phyloP scores from a whole-genome alignment of 2,888 invertebrate species.

The Lepidonotus clava region DNA sequence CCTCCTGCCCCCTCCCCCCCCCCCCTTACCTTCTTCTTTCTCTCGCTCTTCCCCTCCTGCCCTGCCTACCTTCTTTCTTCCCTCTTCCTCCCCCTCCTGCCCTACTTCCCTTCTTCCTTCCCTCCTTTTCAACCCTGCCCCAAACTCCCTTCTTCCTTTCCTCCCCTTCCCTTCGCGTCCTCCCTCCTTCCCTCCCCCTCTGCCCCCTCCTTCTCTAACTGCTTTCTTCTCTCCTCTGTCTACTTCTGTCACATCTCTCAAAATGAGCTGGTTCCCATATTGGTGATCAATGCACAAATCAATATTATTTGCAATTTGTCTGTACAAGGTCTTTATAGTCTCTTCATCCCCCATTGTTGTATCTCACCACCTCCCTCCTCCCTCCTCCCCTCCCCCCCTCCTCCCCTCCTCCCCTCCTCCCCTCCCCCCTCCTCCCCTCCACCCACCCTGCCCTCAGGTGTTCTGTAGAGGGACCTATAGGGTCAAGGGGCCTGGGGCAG shows the following conservation, averaged over 20 bases:
- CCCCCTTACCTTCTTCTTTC: background rate
- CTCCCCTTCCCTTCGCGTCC: background rate
- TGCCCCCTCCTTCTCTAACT: background rate
- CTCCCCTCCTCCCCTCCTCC: background rate
- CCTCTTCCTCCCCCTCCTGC: background rate
- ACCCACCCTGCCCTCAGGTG: background rate
- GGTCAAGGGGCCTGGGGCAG: no score
- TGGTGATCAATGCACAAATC: no score
- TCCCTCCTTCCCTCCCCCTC: background rate
- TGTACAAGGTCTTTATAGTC: no score
- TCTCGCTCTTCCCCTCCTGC: background rate
- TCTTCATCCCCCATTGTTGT: no score
- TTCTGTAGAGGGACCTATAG: background rate
- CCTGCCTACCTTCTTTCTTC: background rate
- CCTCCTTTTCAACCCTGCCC: background rate
- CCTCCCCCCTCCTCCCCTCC: background rate
- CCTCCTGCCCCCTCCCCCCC: background rate
- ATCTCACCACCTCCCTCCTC: no score
- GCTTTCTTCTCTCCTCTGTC: no score
- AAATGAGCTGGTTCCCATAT: no score
- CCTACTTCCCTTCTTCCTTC: background rate
- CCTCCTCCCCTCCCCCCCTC: background rate
- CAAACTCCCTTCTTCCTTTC: background rate
- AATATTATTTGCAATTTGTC: no score
- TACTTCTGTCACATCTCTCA: no score